These are phyloP conservation scores for Fukomys damarensis DNA, from an alignment of 2,113 vertebrate species.

Conservation along the genomic window DNA sequence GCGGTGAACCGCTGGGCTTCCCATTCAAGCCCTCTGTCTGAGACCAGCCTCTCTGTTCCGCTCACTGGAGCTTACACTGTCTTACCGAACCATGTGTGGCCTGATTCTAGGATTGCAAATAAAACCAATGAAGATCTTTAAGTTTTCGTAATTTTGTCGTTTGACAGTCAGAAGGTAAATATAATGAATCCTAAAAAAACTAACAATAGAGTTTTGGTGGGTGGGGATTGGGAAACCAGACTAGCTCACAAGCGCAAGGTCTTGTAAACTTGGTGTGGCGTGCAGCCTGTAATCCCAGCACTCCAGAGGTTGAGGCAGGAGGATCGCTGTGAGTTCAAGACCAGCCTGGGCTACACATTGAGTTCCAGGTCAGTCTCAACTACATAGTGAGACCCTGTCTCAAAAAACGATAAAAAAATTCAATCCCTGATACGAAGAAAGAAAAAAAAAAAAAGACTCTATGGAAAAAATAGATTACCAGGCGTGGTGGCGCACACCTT, in stretches of 20 bases:
- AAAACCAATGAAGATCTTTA: not conserved
- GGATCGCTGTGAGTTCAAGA: too few relatives aligned
- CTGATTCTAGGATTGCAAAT: not conserved
- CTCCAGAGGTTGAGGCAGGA: too few relatives aligned
- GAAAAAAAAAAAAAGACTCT: too few relatives aligned
- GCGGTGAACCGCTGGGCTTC: too few relatives aligned
- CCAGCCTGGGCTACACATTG: too few relatives aligned
- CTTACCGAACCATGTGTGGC: not conserved
- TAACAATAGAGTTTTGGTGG: not conserved
- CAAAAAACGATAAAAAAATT: too few relatives aligned
- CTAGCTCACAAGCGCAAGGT: too few relatives aligned
- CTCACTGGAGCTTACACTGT: not conserved
- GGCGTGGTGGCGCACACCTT: not conserved
- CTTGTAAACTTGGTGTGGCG: too few relatives aligned
- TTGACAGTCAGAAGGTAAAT: not conserved
- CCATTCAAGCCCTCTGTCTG: not conserved
- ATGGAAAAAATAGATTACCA: not conserved
- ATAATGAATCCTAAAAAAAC: not conserved
- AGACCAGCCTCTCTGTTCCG: not conserved
- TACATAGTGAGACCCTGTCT: too few relatives aligned
- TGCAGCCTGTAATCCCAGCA: too few relatives aligned
- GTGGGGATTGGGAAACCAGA: not conserved
- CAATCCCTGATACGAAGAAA: too few relatives aligned
- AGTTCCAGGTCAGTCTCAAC: too few relatives aligned
- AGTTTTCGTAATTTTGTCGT: not conserved